Percentiles rank a stretch among this genome's conserved stretches.
These are phyloP conservation scores for Drosophila biarmipes DNA, from an alignment of 1,140 invertebrate species.

Conservation along the genomic window DNA sequence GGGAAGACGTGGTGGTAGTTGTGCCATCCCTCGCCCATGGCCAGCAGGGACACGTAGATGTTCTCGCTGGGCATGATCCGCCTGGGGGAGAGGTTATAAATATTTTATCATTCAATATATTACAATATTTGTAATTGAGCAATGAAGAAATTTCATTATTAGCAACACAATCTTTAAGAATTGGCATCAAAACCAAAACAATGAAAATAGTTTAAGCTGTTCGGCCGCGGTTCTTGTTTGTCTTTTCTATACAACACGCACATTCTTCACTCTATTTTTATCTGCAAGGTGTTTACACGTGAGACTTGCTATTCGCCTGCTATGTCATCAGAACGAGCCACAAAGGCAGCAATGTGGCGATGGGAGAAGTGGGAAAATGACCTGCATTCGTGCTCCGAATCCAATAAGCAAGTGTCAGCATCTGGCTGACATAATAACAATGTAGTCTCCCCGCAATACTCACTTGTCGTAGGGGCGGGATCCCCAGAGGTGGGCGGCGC, in stretches of 20 bases:
- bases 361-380: not conserved
- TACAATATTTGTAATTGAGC: too few relatives aligned
- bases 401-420: slow-evolving; percentile 3
- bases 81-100: slow-evolving; percentile 85
- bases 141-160: too few relatives aligned
- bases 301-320: not conserved
- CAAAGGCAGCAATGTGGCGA: not conserved
- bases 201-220: too few relatives aligned
- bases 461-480: slow-evolving; percentile 85
- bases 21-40: slow-evolving; percentile 92
- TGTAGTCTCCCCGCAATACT: slow-evolving; percentile 23
- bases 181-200: too few relatives aligned
- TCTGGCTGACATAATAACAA: slow-evolving; percentile 1
- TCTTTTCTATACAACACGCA: not conserved
- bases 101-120: too few relatives aligned
- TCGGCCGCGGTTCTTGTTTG: not conserved
- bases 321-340: not conserved
- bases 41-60: slow-evolving; percentile 86
- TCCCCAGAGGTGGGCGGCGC: slow-evolving; percentile 83
- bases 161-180: too few relatives aligned
- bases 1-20: slow-evolving; percentile 97
- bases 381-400: slow-evolving; percentile 5
- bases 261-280: slow-evolving; percentile 1
- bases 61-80: slow-evolving; percentile 88
- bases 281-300: slow-evolving; percentile 1